A percentile compares a stretch with the other conserved stretches of the same genome.
These are phyloP conservation scores for Lathamus discolor DNA, from an alignment of 2,113 vertebrate species.

Conservation along the genomic window DNA sequence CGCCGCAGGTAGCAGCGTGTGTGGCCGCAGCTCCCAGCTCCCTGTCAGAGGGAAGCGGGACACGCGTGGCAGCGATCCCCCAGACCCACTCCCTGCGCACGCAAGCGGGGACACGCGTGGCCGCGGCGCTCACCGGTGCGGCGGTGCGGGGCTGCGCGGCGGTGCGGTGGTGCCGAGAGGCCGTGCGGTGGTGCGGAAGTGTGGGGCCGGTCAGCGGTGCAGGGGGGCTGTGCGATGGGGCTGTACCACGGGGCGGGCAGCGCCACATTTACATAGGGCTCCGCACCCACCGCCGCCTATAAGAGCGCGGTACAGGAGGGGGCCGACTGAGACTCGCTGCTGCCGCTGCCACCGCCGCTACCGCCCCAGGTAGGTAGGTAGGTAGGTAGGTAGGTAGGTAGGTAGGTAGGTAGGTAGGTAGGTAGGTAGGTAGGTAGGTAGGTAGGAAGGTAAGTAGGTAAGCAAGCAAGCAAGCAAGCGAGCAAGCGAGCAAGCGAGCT, in stretches of 20 bases:
- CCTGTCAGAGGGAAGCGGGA: rapidly evolving
- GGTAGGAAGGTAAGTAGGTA: not conserved
- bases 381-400: too few species aligned
- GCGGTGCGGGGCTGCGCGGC: not conserved
- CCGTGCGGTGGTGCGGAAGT: not conserved
- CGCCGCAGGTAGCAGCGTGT: not conserved
- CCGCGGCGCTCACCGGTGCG: not conserved
- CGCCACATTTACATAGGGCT: not conserved
- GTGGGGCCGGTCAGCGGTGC: too few species aligned
- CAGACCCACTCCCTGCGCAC: not conserved
- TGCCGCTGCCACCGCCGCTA: too few species aligned
- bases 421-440: too few species aligned
- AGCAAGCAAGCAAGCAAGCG: too few species aligned
- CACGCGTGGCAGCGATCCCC: not conserved
- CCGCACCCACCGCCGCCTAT: not conserved
- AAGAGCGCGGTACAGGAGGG: not conserved
- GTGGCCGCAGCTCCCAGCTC: rapidly evolving
- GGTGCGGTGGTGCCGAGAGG: not conserved
- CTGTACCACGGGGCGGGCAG: not conserved
- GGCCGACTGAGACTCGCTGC: not conserved
- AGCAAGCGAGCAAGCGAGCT: too few species aligned
- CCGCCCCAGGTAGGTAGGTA: not conserved
- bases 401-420: too few species aligned
- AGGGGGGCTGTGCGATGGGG: not conserved
- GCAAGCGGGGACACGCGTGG: not conserved